phyloP scores from a whole-genome alignment of 2,888 invertebrate genomes.

The Anoncus sp. region DNA sequence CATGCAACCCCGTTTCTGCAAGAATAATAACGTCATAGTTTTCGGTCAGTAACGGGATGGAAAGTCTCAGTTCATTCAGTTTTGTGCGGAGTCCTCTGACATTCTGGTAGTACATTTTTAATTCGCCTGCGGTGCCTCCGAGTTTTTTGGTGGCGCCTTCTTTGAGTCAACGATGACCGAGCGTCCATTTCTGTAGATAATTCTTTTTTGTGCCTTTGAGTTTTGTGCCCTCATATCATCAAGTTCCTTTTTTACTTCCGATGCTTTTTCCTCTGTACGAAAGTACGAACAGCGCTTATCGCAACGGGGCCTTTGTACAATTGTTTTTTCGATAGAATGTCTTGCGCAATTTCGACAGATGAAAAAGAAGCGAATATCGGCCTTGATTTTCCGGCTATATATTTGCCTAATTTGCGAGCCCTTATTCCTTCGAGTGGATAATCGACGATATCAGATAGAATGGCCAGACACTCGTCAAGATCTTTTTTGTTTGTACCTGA shows the following conservation, averaged over 20 bases:
- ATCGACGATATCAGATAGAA: background rate
- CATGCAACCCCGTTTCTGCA: slow-evolving; percentile 9
- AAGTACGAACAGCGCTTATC: too few relatives aligned
- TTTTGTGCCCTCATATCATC: too few relatives aligned
- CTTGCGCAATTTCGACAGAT: too few relatives aligned
- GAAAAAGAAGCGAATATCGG: too few relatives aligned
- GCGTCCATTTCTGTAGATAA: background rate
- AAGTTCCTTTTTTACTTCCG: too few relatives aligned
- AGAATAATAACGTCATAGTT: background rate
- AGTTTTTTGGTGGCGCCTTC: background rate
- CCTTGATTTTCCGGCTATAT: too few relatives aligned
- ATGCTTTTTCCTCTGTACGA: too few relatives aligned
- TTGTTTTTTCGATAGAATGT: too few relatives aligned
- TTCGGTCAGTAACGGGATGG: background rate
- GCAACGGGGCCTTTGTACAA: too few relatives aligned
- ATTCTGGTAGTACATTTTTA: background rate
- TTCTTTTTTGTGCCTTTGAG: background rate
- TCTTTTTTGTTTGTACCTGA: background rate
- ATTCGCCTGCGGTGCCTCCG: background rate
- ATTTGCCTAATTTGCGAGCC: too few relatives aligned
- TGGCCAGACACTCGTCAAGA: background rate
- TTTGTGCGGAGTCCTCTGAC: background rate
- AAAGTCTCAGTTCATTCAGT: background rate
- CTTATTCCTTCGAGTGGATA: too few relatives aligned
- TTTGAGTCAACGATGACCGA: background rate